These are phyloP conservation scores for Onychorhynchus coronatus DNA, from an alignment of 2,113 vertebrate genomes.

Conservation along the genomic window DNA sequence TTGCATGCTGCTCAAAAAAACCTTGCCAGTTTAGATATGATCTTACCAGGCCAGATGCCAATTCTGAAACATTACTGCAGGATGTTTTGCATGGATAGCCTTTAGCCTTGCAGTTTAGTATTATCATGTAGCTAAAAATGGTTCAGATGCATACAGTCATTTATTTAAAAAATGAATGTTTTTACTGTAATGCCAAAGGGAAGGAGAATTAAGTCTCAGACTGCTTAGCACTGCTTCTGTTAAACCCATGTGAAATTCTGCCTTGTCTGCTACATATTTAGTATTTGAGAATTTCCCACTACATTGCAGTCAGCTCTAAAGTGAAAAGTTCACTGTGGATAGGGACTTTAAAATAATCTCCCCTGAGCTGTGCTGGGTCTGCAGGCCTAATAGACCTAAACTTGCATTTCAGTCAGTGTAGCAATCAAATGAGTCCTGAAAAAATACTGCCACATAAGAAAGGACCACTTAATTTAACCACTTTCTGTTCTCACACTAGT, in stretches of 20 bases:
- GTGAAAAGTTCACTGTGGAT: not conserved
- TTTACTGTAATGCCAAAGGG: not conserved
- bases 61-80: not conserved
- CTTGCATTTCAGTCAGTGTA: not conserved
- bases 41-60: not conserved
- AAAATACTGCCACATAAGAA: not conserved
- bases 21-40: not conserved
- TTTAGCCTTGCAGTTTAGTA: not conserved
- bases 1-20: not conserved
- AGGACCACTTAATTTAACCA: not conserved
- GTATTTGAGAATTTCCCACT: not conserved
- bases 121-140: not conserved
- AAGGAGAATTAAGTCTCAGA: not conserved
- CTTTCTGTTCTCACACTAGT: not conserved
- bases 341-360: not conserved
- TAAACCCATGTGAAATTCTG: not conserved
- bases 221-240: not conserved
- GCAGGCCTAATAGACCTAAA: not conserved
- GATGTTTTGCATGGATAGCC: not conserved
- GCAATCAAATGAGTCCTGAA: not conserved
- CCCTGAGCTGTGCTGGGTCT: not conserved
- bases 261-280: not conserved
- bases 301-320: not conserved
- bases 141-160: not conserved
- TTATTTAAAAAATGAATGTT: not conserved